Conservation (phyloP, 2,888 invertebrate genomes). For the Troglohyphantes excavatus region DNA sequence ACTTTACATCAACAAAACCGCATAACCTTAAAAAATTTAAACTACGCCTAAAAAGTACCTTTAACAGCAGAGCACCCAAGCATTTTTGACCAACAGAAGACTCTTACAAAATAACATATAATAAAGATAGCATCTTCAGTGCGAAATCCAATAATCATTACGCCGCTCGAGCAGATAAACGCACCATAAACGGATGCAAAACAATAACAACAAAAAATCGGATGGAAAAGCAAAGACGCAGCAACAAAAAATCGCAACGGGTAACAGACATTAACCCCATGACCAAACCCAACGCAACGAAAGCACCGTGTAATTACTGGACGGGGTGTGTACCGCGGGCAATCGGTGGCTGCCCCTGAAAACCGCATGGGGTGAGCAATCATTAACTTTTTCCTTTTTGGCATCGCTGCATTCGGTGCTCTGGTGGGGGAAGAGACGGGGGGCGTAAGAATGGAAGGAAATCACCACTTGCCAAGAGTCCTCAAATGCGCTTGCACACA, state of each 20-base stretch:
- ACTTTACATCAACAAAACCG: too few relatives aligned
- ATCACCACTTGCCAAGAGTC: conserved; percentile 22
- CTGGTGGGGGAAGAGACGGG: background rate
- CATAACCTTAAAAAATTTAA: too few relatives aligned
- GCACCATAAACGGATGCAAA: background rate
- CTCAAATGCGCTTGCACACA: conserved; percentile 1
- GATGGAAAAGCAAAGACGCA: background rate
- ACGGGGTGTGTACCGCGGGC: conserved; percentile 16
- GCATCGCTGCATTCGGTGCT: background rate
- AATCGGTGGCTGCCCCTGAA: conserved; percentile 41
- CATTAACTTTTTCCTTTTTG: conserved; percentile 20
- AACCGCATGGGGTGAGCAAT: conserved; percentile 39
- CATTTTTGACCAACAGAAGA: background rate
- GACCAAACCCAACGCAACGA: conserved; percentile 6
- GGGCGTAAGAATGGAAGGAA: conserved; percentile 1
- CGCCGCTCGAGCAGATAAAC: background rate
- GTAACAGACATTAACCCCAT: conserved; percentile 22
- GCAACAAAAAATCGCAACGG: background rate
- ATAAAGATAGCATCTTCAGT: background rate
- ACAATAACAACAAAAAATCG: background rate
- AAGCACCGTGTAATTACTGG: conserved; percentile 34
- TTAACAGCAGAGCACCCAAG: too few relatives aligned
- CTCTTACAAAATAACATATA: background rate
- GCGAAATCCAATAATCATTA: conserved; percentile 6
- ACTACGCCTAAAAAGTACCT: too few relatives aligned